Conservation (phyloP, 2,113 vertebrate species). For the Falco punctatus region DNA sequence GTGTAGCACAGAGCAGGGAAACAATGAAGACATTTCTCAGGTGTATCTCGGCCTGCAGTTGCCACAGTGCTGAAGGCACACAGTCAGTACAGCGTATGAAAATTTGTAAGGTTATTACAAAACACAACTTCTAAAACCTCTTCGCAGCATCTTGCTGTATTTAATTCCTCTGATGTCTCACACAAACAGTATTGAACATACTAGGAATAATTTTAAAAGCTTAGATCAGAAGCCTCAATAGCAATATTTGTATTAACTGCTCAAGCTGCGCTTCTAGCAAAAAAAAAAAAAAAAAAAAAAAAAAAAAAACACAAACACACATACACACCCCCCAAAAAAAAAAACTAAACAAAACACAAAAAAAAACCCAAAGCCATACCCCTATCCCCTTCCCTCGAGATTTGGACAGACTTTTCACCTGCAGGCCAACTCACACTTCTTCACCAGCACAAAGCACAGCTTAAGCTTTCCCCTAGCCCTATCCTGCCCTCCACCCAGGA, state of each 20-base stretch:
- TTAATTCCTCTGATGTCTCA: background rate
- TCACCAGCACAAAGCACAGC: background rate
- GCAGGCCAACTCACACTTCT: background rate
- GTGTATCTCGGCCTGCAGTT: background rate
- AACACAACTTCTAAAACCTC: background rate
- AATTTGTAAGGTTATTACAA: background rate
- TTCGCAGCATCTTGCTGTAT: background rate
- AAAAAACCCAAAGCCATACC: background rate
- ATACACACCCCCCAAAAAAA: no score
- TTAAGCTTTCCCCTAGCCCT: background rate
- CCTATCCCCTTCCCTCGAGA: background rate
- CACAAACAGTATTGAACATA: background rate
- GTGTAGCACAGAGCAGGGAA: background rate
- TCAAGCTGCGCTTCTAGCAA: background rate
- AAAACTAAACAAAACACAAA: background rate
- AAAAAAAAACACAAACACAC: no score
- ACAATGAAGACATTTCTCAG: background rate
- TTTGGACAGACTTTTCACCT: background rate
- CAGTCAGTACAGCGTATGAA: background rate
- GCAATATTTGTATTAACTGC: background rate
- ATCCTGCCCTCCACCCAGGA: background rate
- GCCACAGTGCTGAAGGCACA: background rate
- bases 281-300: background rate
- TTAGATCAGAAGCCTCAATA: background rate
- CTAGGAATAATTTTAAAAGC: background rate